Base-by-base conservation (phyloP, 2,797 vertebrate species). In the Sebastes hubbsi region DNA sequence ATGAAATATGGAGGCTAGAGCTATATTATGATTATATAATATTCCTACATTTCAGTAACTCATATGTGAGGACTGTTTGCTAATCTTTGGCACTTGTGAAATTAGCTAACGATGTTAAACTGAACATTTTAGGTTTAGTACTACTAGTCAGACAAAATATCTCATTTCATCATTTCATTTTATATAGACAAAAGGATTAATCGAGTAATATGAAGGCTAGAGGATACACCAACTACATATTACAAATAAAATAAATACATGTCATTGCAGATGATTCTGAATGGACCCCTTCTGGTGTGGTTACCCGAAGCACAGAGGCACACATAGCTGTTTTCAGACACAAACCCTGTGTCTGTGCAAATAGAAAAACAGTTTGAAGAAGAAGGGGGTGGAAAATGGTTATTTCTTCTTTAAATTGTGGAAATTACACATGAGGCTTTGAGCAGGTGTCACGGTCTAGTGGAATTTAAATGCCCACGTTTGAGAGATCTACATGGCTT, bases 221-320 rank as follows among this genome's bases (percentile, higher is more conserved):
- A 65, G 9, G 8, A 38, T 22, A 20, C 20, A 36, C 2, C n/a
- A 14, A 22, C 7, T n/a, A 22, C 7, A 42, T 29, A 22, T 4
- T 38, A 5, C 8, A 29, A 22, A 13, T n/a, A 18, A n/a, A 74
- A 58, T 6, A 22, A 25, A 29, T 9, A 20, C 58, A 65, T 20
- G 5, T 8, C 12, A 52, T 3, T 16, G n/a, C 13, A 6, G 42
- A 46, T 22, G 14, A 55, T 11, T 11, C 83, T 85, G 87, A 92
- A 91, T 83, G 77, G 84, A 75, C 81, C 75, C 84, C 81, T 86
- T 87, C 80, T 84, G 77, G 85, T 87, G 73, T 87, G 86, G 83
- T 91, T 90, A 84, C 82, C 75, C 78, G 87, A 81, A 72, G 76
- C 81, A 84, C 75, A 69, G 67, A 79, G 78, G 75, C 69, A 63